Conservation (phyloP, 1,140 invertebrate genomes). For the Sinella curviseta region DNA sequence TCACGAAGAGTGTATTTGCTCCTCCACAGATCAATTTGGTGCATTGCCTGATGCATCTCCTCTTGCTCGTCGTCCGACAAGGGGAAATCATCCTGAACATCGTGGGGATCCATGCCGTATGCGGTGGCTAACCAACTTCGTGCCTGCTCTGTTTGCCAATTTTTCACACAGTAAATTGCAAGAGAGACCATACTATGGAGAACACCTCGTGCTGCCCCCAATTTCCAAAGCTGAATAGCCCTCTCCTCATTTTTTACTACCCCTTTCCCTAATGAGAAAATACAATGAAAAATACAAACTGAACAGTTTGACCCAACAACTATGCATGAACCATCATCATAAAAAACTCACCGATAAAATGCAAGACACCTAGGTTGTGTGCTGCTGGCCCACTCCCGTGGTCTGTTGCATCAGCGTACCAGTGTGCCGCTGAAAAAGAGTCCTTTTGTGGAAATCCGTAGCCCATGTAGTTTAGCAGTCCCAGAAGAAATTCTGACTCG, state of each 20-base stretch:
- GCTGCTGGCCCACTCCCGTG: slow-evolving; percentile 36
- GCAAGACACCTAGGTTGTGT: slow-evolving; percentile 29
- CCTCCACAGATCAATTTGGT: slow-evolving; percentile 26
- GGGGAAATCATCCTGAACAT: background rate
- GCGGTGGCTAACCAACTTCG: slow-evolving; percentile 30
- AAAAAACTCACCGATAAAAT: slow-evolving; percentile 8
- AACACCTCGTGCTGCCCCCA: slow-evolving; percentile 35
- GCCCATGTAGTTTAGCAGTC: slow-evolving; percentile 15
- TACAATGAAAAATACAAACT: too few relatives aligned
- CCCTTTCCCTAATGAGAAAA: too few relatives aligned
- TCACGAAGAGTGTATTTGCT: slow-evolving; percentile 15
- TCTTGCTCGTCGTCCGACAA: slow-evolving; percentile 26
- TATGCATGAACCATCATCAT: too few relatives aligned
- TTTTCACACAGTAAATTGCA: slow-evolving; percentile 33
- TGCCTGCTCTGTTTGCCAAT: slow-evolving; percentile 33
- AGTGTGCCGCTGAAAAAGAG: slow-evolving; percentile 23
- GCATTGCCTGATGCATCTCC: background rate
- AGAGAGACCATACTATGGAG: slow-evolving; percentile 31
- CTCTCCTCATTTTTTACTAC: slow-evolving; percentile 7
- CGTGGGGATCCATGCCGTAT: background rate
- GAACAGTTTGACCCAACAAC: too few relatives aligned
- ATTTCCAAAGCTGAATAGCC: slow-evolving; percentile 39
- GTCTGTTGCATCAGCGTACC: slow-evolving; percentile 30
- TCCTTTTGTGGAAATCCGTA: slow-evolving; percentile 29
- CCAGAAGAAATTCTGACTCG: slow-evolving; percentile 35